Conservation (phyloP, 2,888 invertebrate genomes). For the Clunio marinus region DNA sequence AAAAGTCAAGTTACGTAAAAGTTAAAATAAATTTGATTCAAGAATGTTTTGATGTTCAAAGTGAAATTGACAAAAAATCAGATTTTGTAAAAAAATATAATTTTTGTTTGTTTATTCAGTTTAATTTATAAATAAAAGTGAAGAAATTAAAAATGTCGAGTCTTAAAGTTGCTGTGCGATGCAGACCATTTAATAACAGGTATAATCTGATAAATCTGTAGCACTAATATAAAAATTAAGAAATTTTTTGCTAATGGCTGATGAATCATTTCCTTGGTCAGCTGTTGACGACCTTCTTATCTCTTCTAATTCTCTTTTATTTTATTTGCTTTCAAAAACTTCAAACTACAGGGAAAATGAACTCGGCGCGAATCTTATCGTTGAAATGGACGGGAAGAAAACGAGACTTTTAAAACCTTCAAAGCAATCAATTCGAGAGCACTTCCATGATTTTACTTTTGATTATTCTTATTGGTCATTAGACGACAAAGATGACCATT, state of each 20-base stretch:
- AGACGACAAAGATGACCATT: constrained; percentile 64
- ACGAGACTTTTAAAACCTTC: constrained; percentile 68
- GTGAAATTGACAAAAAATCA: neutral
- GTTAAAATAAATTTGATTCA: neutral
- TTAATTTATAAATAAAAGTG: neutral
- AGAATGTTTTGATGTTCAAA: neutral
- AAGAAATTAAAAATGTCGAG: constrained; percentile 67
- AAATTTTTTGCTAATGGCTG: too few species aligned
- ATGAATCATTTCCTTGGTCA: neutral
- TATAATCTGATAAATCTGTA: constrained; percentile 53
- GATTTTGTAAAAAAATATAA: neutral
- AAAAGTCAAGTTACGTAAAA: too few species aligned
- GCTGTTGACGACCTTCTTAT: neutral
- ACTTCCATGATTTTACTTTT: constrained; percentile 81
- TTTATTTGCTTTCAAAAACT: neutral
- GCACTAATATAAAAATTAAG: too few species aligned
- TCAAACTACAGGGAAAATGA: constrained; percentile 85
- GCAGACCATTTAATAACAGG: constrained; percentile 87
- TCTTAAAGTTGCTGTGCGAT: constrained; percentile 86
- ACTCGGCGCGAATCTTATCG: constrained; percentile 76
- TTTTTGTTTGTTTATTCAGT: neutral
- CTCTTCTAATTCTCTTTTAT: constrained; percentile 6
- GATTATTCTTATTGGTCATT: constrained; percentile 87
- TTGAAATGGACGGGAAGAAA: constrained; percentile 80
- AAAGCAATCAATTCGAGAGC: constrained; percentile 52